A percentile compares a stretch with the other conserved stretches of the same genome.
Conservation (phyloP, 2,113 vertebrate genomes). For the Aleadryas rufinucha region DNA sequence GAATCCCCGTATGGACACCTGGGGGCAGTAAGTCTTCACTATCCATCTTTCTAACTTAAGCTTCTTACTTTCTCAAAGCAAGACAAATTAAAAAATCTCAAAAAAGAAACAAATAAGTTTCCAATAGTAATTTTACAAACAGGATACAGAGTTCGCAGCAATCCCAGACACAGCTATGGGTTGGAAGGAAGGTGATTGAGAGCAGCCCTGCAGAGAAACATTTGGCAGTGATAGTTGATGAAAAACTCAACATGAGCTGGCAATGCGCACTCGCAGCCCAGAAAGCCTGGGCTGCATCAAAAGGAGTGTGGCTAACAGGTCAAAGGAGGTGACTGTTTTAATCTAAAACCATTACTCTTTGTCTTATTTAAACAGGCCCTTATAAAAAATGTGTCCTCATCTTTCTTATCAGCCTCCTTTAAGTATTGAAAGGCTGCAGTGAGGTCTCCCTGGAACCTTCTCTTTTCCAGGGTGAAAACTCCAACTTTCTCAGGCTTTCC, state of each 20-base stretch:
- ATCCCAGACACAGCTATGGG: not conserved
- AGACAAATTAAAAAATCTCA: not conserved
- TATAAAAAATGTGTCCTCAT: not conserved
- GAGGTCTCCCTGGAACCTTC: not conserved
- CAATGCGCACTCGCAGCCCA: not conserved
- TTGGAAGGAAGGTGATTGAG: not conserved
- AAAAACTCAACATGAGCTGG: not conserved
- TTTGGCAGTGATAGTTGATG: not conserved
- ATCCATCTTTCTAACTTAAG: not conserved
- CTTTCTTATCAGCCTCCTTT: not conserved
- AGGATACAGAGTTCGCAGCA: not conserved
- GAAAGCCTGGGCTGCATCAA: not conserved
- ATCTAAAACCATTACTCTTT: not conserved
- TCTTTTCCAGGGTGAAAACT: not conserved
- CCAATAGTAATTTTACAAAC: not conserved
- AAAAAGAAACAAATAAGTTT: not conserved
- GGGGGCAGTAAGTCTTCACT: constrained; percentile 49
- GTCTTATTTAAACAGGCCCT: not conserved
- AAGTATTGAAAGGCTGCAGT: not conserved
- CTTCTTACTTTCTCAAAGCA: not conserved
- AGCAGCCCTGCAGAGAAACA: not conserved
- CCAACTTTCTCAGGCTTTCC: not conserved
- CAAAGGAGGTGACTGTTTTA: not conserved
- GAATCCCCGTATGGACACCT: not conserved
- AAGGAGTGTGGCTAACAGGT: not conserved